Conservation (phyloP, 1,140 invertebrate genomes). For the Metaphire vulgaris region DNA sequence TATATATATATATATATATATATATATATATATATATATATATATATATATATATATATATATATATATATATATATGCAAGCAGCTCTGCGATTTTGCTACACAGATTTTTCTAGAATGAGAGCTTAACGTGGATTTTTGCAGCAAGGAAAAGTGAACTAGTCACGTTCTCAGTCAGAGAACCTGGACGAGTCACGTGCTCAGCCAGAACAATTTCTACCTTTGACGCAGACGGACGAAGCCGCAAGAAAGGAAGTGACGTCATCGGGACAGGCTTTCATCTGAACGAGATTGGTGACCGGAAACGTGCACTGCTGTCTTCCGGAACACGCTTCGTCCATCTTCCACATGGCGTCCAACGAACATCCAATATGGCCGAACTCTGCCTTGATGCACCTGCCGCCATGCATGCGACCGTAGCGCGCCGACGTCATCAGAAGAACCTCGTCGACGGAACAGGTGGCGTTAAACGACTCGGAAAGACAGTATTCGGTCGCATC, state of each 20-base stretch:
- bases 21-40: no score
- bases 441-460: background rate
- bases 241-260: constrained; percentile 7
- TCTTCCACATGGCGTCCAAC: constrained; percentile 5
- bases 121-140: no score
- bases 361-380: constrained; percentile 20
- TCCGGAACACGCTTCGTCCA: constrained; percentile 20
- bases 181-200: no score
- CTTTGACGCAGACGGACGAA: constrained; percentile 9
- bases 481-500: background rate
- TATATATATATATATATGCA: no score
- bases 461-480: background rate
- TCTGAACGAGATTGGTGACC: constrained; percentile 2
- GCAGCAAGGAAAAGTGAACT: no score
- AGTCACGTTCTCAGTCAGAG: no score
- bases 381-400: background rate
- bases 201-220: no score
- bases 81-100: no score
- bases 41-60: no score
- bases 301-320: constrained; percentile 13
- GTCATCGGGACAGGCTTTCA: constrained; percentile 11
- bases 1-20: no score
- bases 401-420: background rate
- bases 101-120: no score
- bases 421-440: background rate